These are phyloP conservation scores for Apomyelois bistriatella DNA, from an alignment of 2,888 invertebrate genomes.

Conservation along the genomic window DNA sequence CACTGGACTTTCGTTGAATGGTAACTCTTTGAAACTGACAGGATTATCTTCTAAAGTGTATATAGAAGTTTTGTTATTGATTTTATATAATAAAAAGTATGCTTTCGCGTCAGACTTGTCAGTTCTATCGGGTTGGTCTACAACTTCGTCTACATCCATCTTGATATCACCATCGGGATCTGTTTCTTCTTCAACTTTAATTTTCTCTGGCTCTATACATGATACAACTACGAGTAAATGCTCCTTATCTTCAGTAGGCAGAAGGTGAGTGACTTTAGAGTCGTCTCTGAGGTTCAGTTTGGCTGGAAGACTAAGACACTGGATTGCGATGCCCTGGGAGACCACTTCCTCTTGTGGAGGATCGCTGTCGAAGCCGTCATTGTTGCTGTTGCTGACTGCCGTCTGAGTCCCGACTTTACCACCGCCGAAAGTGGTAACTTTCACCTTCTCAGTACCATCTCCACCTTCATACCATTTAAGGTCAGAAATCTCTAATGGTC, in stretches of 20 bases:
- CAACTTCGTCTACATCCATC: slow-evolving; percentile 66
- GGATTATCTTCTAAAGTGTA: slow-evolving; percentile 80
- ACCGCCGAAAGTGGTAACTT: slow-evolving; percentile 53
- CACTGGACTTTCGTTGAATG: slow-evolving; percentile 83
- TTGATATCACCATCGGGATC: slow-evolving; percentile 62
- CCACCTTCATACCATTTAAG: slow-evolving; percentile 70
- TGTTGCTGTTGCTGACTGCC: slow-evolving; percentile 57
- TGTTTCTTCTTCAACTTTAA: slow-evolving; percentile 49
- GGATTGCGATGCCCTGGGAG: slow-evolving; percentile 74
- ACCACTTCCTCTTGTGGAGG: slow-evolving; percentile 63
- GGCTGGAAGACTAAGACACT: slow-evolving; percentile 78
- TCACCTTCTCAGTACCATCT: slow-evolving; percentile 62
- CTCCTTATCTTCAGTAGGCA: slow-evolving; percentile 84
- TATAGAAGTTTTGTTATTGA: slow-evolving; percentile 57
- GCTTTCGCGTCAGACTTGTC: slow-evolving; percentile 53
- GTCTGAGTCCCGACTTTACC: slow-evolving; percentile 62
- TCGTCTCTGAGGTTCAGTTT: slow-evolving; percentile 68
- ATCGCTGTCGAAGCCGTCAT: slow-evolving; percentile 75
- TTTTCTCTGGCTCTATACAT: slow-evolving; percentile 52
- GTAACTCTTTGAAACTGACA: slow-evolving; percentile 80
- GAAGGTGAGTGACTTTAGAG: slow-evolving; percentile 80
- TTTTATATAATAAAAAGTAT: slow-evolving; percentile 62
- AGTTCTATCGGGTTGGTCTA: slow-evolving; percentile 42
- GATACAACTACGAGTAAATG: slow-evolving; percentile 83
- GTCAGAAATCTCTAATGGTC: slow-evolving; percentile 70